These are phyloP conservation scores for Linepithema humile DNA, from an alignment of 1,140 invertebrate species.

Conservation along the genomic window DNA sequence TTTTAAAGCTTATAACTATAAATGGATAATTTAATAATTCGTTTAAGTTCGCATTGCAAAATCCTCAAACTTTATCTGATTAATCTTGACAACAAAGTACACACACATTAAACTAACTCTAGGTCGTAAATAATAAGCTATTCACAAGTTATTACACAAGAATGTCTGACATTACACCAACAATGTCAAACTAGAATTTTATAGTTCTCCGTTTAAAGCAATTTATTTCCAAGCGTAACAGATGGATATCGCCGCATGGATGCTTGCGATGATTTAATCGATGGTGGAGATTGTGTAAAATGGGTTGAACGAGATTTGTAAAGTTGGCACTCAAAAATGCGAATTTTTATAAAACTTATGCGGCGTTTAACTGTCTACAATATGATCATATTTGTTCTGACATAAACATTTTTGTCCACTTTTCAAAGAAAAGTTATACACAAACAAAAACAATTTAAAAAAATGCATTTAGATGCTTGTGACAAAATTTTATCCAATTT, in stretches of 20 bases:
- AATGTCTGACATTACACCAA: not conserved
- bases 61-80: not conserved
- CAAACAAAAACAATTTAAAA: too few relatives aligned
- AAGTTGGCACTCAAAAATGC: too few relatives aligned
- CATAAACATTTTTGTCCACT: too few relatives aligned
- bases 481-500: too few relatives aligned
- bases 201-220: constrained; percentile 44
- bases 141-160: not conserved
- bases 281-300: not conserved
- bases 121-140: constrained; percentile 14
- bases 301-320: too few relatives aligned
- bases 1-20: not conserved
- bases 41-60: not conserved
- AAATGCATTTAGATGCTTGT: too few relatives aligned
- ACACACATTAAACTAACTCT: too few relatives aligned
- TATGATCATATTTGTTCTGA: too few relatives aligned
- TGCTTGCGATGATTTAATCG: constrained; percentile 52
- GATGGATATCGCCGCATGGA: not conserved
- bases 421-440: too few relatives aligned
- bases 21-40: not conserved
- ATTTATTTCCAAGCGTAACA: constrained; percentile 64
- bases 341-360: too few relatives aligned
- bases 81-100: not conserved
- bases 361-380: too few relatives aligned
- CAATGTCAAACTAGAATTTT: too few relatives aligned